phyloP scores from a whole-genome alignment of 2,797 vertebrate genomes.

The Graptemys geographica region DNA sequence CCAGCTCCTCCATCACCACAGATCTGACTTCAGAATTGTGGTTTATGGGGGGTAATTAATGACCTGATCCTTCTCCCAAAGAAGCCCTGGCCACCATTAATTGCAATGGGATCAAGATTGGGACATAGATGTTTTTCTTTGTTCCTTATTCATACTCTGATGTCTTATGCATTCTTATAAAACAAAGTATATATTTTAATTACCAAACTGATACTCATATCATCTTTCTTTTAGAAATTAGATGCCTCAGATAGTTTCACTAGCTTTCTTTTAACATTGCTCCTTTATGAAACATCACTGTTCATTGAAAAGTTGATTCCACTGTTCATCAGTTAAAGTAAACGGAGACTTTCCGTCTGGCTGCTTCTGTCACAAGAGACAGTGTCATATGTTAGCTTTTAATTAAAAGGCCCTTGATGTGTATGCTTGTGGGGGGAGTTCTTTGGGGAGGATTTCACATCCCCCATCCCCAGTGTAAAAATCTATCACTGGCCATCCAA shows the following conservation, averaged over 20 bases:
- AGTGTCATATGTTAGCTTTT: constrained; percentile 23
- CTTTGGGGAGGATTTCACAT: constrained; percentile 13
- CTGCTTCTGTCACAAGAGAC: constrained; percentile 31
- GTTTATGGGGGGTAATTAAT: not conserved
- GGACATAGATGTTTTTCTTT: not conserved
- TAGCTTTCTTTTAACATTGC: constrained; percentile 26
- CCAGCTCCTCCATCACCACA: not conserved
- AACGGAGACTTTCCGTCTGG: constrained; percentile 44
- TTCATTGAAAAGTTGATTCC: constrained; percentile 37
- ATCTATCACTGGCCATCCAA: not conserved
- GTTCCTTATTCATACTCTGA: not conserved
- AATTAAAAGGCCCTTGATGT: constrained; percentile 53
- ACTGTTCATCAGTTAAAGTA: constrained; percentile 43
- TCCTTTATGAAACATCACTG: constrained; percentile 18
- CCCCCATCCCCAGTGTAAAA: constrained; percentile 4
- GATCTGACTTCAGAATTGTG: not conserved
- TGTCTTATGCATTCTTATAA: not conserved
- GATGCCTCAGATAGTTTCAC: not conserved
- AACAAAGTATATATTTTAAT: not conserved
- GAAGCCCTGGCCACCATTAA: not conserved
- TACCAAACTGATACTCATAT: not conserved
- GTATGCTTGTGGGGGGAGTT: not conserved
- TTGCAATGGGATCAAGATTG: not conserved
- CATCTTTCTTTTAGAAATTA: not conserved
- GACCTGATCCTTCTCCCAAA: not conserved